Conservation (phyloP, 2,888 invertebrate species). For the Miltochrista miniata region DNA sequence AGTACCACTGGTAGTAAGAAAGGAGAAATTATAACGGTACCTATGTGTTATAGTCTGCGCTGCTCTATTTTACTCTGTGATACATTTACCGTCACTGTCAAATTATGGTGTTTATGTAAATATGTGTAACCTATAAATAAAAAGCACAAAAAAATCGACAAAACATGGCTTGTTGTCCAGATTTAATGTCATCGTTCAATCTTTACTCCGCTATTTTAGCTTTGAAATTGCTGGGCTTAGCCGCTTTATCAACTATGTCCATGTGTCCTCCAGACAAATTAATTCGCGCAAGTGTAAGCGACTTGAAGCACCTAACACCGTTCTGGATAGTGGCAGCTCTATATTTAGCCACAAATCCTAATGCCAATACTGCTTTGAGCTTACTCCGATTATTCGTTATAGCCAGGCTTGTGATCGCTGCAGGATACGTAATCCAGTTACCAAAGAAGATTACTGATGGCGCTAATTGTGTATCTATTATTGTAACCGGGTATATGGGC, state of each 20-base stretch:
- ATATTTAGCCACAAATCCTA: conserved; percentile 11
- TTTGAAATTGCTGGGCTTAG: conserved; percentile 34
- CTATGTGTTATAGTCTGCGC: not conserved
- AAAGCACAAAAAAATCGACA: not conserved
- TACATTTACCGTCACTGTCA: not conserved
- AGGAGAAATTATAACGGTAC: too few relatives aligned
- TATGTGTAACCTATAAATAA: not conserved
- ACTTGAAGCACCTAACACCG: conserved; percentile 23
- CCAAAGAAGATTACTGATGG: not conserved
- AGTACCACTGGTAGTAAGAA: too few relatives aligned
- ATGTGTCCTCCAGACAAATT: conserved; percentile 1
- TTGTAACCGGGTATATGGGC: conserved; percentile 7
- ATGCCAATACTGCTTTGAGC: not conserved
- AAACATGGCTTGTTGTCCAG: conserved; percentile 1
- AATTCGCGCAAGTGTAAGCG: conserved; percentile 13
- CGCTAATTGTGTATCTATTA: conserved; percentile 2
- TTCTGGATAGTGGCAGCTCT: conserved; percentile 23
- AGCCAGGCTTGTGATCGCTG: conserved; percentile 1
- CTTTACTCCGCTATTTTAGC: conserved; percentile 37
- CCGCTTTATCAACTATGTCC: conserved; percentile 2
- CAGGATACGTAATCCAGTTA: not conserved
- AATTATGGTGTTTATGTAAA: not conserved
- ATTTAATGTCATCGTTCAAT: conserved; percentile 33
- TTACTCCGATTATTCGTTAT: conserved; percentile 1
- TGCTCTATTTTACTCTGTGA: not conserved